phyloP scores from a whole-genome alignment of 2,113 vertebrate species.

The Mormyrus iriodes region DNA sequence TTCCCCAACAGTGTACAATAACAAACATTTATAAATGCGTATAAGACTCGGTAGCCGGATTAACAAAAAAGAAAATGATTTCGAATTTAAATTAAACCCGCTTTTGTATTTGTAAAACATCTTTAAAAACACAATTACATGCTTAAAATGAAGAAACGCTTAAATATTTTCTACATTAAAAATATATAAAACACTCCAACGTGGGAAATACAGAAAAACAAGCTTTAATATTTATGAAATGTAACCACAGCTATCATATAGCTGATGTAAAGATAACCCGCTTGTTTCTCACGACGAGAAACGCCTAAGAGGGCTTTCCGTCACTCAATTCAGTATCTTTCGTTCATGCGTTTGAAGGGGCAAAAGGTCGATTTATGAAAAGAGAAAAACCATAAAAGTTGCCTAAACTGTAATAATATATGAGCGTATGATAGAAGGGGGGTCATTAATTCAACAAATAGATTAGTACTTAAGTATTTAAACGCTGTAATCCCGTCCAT shows the following conservation, averaged over 20 bases:
- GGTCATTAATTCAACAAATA: neutral
- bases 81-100: neutral
- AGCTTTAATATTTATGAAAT: neutral
- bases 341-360: neutral
- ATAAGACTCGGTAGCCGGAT: neutral
- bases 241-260: neutral
- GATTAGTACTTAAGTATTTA: neutral
- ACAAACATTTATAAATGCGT: neutral
- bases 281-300: neutral
- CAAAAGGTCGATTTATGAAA: neutral
- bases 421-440: neutral
- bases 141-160: neutral
- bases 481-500: neutral
- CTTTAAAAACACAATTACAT: neutral
- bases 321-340: neutral
- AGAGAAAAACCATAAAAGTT: neutral
- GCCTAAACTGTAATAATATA: neutral
- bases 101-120: neutral
- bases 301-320: neutral
- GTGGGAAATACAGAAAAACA: neutral
- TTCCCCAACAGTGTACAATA: neutral
- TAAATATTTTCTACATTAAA: neutral
- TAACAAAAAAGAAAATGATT: neutral
- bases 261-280: neutral
- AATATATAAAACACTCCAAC: neutral